Conservation (phyloP, 53 echinoderm and acorn worm genomes). For the Mesocentrotus franciscanus region DNA sequence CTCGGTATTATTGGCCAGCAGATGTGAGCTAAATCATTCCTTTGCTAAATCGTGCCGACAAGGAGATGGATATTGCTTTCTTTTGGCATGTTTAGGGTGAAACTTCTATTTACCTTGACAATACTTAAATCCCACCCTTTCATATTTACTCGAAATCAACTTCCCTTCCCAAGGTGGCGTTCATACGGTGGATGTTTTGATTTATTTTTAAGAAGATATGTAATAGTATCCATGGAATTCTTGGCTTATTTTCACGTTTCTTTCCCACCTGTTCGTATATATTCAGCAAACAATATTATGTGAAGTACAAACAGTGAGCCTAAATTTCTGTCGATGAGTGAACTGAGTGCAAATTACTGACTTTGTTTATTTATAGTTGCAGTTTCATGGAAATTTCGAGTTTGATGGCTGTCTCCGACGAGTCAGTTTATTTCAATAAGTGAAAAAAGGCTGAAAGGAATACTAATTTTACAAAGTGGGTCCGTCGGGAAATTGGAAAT, state of each 20-base stretch:
- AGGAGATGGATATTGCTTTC: constrained; percentile 23
- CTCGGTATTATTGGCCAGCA: constrained; percentile 3
- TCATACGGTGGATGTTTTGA: neutral
- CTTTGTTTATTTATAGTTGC: neutral
- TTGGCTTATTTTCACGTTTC: neutral
- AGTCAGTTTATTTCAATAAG: neutral
- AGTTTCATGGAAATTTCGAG: neutral
- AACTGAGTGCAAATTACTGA: neutral
- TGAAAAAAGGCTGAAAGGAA: too few relatives aligned
- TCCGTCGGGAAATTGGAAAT: neutral
- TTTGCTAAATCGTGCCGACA: constrained; percentile 39
- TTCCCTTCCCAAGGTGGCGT: neutral
- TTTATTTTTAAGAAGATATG: neutral
- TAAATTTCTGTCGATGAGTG: neutral
- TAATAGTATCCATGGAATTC: neutral
- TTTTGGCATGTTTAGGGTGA: constrained; percentile 46
- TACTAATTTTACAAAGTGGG: neutral
- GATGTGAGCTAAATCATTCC: constrained; percentile 48
- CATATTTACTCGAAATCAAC: constrained; percentile 38
- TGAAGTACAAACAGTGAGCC: neutral
- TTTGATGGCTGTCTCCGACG: neutral
- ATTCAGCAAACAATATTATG: neutral
- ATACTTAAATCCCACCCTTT: constrained; percentile 26
- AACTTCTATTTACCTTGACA: constrained; percentile 50
- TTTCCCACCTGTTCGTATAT: neutral